Evolutionary conservation across 2,113 vertebrate genomes (phyloP).

Genomic region (Cardinalis cardinalis): DNA sequence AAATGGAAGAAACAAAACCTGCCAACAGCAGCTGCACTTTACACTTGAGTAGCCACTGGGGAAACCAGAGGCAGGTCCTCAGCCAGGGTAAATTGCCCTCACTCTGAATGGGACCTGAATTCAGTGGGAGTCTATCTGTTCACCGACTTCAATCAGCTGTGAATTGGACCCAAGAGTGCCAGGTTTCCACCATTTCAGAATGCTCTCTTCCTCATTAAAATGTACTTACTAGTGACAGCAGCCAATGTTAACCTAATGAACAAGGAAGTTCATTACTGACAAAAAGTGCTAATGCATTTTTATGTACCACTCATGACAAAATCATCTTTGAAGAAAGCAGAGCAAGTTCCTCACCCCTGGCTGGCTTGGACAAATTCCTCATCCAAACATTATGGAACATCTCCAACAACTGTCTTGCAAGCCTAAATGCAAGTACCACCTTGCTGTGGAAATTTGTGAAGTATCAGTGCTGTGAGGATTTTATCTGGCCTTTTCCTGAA

Average conservation of each 20-base stretch:
- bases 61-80: conserved; percentile 32
- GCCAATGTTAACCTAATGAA: conserved; percentile 41
- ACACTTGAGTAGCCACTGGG: conserved; percentile 30
- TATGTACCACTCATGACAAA: conserved; percentile 11
- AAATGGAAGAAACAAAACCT: conserved; percentile 29
- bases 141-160: conserved; percentile 3
- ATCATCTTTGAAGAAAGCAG: conserved; percentile 1
- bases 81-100: conserved; percentile 25
- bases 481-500: not conserved
- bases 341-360: not conserved
- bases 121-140: conserved; percentile 41
- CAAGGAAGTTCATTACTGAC: conserved; percentile 37
- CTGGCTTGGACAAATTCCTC: not conserved
- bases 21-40: conserved; percentile 28
- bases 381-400: not conserved
- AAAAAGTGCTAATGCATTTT: conserved; percentile 34
- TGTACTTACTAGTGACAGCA: conserved; percentile 40
- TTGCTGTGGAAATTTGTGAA: not conserved
- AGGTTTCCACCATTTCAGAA: conserved; percentile 40
- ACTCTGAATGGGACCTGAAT: conserved; percentile 39
- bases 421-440: not conserved
- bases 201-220: conserved; percentile 46
- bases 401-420: not conserved
- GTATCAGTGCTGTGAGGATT: not conserved
- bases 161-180: conserved; percentile 25